Percentiles rank a stretch among this genome's conserved stretches.
Evolutionary conservation across 1,140 invertebrate species (phyloP).

Genomic region (Dendroctonus ponderosae): DNA sequence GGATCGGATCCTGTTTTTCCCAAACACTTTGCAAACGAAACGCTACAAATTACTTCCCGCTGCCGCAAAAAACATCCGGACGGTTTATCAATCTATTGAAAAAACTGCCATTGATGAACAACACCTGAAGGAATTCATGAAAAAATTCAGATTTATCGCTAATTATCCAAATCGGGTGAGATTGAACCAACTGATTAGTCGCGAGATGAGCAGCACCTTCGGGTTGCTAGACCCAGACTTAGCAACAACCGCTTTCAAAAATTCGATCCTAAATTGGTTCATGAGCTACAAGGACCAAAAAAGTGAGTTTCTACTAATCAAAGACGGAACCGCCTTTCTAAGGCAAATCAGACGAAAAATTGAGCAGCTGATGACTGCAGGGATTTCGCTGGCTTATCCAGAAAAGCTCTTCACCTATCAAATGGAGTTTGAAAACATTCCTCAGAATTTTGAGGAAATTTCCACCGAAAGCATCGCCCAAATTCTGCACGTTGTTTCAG

Average conservation of each 20-base stretch:
- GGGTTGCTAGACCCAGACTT: constrained; percentile 17
- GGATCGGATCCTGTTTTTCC: too few relatives aligned
- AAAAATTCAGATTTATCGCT: constrained; percentile 8
- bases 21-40: too few relatives aligned
- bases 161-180: constrained; percentile 8
- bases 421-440: background rate
- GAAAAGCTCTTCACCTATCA: constrained; percentile 6
- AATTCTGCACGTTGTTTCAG: too few relatives aligned
- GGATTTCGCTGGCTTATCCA: constrained; percentile 13
- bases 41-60: too few relatives aligned
- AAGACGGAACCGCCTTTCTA: background rate
- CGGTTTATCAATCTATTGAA: too few relatives aligned
- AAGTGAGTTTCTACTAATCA: constrained; percentile 14
- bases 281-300: constrained; percentile 8
- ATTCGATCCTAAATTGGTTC: constrained; percentile 14
- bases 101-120: too few relatives aligned
- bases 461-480: background rate
- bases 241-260: constrained; percentile 13
- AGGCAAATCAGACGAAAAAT: constrained; percentile 1
- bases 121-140: constrained; percentile 12
- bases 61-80: too few relatives aligned
- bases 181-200: constrained; percentile 12
- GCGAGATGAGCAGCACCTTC: constrained; percentile 7
- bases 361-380: constrained; percentile 2
- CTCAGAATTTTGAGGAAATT: background rate